phyloP scores from a whole-genome alignment of 2,797 vertebrate species.

The Neostethus bicornis region DNA sequence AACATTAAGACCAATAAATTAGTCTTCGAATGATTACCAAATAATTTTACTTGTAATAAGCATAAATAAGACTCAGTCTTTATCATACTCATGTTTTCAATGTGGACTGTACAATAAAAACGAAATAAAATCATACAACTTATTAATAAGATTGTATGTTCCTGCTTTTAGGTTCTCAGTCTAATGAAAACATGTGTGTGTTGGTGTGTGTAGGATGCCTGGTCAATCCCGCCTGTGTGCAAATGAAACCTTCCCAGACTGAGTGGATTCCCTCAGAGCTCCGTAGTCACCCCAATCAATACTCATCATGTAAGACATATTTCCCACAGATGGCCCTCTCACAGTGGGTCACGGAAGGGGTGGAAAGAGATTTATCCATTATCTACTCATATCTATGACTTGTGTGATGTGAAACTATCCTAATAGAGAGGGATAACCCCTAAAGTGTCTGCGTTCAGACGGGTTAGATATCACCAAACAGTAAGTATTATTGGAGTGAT shows the following conservation, averaged over 20 bases:
- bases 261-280: constrained; percentile 33
- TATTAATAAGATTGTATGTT: constrained; percentile 3
- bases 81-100: constrained; percentile 6
- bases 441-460: constrained; percentile 7
- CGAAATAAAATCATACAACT: background rate
- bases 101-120: too few relatives aligned
- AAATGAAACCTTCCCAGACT: constrained; percentile 60
- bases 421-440: constrained; percentile 3
- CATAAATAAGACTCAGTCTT: too few relatives aligned
- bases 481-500: constrained; percentile 35
- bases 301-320: constrained; percentile 75
- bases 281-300: constrained; percentile 62
- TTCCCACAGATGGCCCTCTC: constrained; percentile 56
- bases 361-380: constrained; percentile 43
- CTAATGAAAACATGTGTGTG: constrained; percentile 14
- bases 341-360: constrained; percentile 42
- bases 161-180: constrained; percentile 7
- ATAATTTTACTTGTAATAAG: too few relatives aligned
- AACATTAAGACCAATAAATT: too few relatives aligned
- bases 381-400: constrained; percentile 30
- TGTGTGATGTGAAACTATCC: constrained; percentile 28
- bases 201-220: constrained; percentile 18
- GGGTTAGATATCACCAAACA: constrained; percentile 23
- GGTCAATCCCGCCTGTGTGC: constrained; percentile 35
- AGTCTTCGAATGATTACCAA: too few relatives aligned